A percentile compares a stretch with the other conserved stretches of the same genome.
Evolutionary conservation across 1,140 invertebrate genomes (phyloP).

Genomic region (Drosophila lacteicornis): DNA sequence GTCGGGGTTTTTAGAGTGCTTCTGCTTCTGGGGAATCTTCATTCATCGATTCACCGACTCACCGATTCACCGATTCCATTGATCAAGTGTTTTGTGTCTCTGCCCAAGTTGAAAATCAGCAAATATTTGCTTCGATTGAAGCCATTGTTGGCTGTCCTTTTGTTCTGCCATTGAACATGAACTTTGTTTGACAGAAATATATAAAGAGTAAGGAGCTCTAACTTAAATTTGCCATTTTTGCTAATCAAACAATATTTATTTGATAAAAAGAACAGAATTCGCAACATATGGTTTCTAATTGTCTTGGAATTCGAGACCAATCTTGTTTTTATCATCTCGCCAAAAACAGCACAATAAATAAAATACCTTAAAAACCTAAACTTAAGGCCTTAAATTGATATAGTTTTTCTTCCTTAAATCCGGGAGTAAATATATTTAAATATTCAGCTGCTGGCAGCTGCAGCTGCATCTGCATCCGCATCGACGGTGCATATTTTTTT

Average conservation of each 20-base stretch:
- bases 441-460: conserved; percentile 20
- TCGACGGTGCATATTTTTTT: neutral
- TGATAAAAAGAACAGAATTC: neutral
- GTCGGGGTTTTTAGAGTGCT: neutral
- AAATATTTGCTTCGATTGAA: neutral
- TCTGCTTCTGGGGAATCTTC: conserved; percentile 20
- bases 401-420: neutral
- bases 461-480: neutral
- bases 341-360: neutral
- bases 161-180: conserved; percentile 23
- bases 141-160: neutral
- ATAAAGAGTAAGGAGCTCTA: neutral
- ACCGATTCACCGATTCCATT: conserved; percentile 9
- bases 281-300: conserved; percentile 9
- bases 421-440: conserved; percentile 27
- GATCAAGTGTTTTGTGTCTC: neutral
- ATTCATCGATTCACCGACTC: conserved; percentile 28
- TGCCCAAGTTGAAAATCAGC: neutral
- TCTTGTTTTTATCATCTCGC: neutral
- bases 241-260: neutral
- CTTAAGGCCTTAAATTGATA: neutral
- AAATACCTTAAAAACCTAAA: too few relatives aligned
- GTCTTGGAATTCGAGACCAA: neutral
- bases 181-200: conserved; percentile 1
- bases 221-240: neutral